Base-by-base conservation (phyloP, 2,113 vertebrate species). In the Camelus dromedarius region DNA sequence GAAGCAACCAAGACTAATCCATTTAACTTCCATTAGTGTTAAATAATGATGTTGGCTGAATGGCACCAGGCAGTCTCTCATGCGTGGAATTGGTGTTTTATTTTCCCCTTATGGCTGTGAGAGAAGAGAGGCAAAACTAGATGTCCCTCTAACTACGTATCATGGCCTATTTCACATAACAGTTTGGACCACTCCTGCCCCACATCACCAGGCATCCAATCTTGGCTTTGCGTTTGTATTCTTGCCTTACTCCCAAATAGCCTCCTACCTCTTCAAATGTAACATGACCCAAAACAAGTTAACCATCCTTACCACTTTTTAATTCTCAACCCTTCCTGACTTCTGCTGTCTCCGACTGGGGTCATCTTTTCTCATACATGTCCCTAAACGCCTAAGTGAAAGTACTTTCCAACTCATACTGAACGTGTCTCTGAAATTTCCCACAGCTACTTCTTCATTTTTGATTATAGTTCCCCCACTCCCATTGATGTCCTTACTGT, bases 351-450 rank as follows among this genome's bases (percentile, higher is more conserved):
- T 87, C 52, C 48, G 8, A 38, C 24, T 69, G 20, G 4, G 30
- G 28, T 77, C 54, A 64, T 56, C 35, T 76, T 95, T 92, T 35
- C 42, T 72, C 50, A 73, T 87, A 12, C 28, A 4, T 35, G 12
- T 73, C 28, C 58, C 46, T 86, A 46, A 81, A 52, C 8, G 16
- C 26, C 52, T 46, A 72, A 66, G n/a, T 69, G 28, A 91, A 95
- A 91, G 83, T 83, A 72, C 16, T 87, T 96, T 67, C 18, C n/a
- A 79, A 72, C 13, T 90, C 52, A 76, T n/a, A 8, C 38, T 73
- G 69, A 94, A 84, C 2, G 32, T 67, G 38, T 72, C 10, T 66
- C 56, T 84, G 50, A 89, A 58, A 92, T 35, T 60, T n/a, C 14
- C 30, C n/a, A 73, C 35, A 48, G 22, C n/a, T 30, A n/a, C 62